These are phyloP conservation scores for Myiozetetes cayanensis DNA, from an alignment of 2,113 vertebrate species.

Conservation along the genomic window DNA sequence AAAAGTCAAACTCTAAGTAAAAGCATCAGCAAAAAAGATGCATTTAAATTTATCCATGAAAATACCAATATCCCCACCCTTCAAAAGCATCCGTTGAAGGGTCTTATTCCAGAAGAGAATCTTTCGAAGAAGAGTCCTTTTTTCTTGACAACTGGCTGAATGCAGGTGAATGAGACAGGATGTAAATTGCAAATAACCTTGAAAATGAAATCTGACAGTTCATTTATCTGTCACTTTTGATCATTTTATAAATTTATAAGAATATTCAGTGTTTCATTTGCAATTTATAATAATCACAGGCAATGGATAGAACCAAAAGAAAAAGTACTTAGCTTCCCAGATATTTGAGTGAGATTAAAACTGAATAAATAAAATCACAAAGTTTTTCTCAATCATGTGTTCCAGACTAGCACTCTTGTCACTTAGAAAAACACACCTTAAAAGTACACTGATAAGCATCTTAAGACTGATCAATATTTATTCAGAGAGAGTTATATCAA, in stretches of 20 bases:
- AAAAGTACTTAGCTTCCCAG: neutral
- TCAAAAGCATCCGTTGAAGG: neutral
- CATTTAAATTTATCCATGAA: neutral
- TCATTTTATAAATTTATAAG: neutral
- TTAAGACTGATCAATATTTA: neutral
- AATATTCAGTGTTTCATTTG: neutral
- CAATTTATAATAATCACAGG: neutral
- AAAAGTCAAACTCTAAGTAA: neutral
- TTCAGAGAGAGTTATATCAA: neutral
- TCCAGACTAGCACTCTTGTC: neutral
- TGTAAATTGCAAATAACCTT: neutral
- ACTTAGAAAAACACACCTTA: neutral
- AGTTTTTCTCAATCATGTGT: neutral
- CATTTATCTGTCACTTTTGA: neutral
- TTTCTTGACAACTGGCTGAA: neutral
- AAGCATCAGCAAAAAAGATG: neutral
- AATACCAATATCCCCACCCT: neutral
- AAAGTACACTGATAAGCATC: neutral
- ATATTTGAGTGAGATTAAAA: neutral
- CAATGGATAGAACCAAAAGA: neutral
- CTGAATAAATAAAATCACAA: accelerated
- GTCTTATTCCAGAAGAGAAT: neutral
- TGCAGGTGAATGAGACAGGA: neutral
- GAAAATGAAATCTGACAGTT: neutral
- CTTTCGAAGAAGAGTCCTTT: neutral